Base-by-base conservation (phyloP, 30 jellyfish, hydroid and myxozoan species). In the Aurelia sp. region DNA sequence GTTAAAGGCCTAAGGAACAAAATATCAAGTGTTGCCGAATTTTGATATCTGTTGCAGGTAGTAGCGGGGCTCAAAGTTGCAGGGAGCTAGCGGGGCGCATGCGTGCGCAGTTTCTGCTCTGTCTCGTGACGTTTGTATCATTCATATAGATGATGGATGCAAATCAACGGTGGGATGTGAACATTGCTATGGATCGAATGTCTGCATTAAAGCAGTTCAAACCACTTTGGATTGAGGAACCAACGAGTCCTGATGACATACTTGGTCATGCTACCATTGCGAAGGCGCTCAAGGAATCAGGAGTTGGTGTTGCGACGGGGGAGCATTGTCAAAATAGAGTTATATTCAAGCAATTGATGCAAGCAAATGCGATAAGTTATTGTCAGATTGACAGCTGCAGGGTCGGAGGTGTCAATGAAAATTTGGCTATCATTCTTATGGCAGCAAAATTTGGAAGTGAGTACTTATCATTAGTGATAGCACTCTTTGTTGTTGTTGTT, bases 201-300 rank as follows among this genome's bases (percentile, higher is more conserved):
- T 66, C 81, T 6, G 89, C 65, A 13, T 71, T 89, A 27, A 53
- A 79, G 51, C 85, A 71, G 52, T 89, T 60, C 65, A 89, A 81
- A 64, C 97, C 97, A 16, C 78, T 89, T 4, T 89, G 97, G 97
- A 89, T 89, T 55, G 97, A 89, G 48, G 97, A 89, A 62, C 97
- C 97, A 6, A 89, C 97, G 6, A 63, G 92, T 51, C 97, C 97
- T 18, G 97, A 89, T 79, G 97, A 89, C 65, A 68, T 89, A n/a
- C 65, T 89, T 18, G 97, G 97, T 61, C 97, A 89, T 73, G 97
- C 97, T 51, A 66, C 86, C 66, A 89, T 89, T 22, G 92, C 92
- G 31, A 51, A 79, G 20, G 70, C 89, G 20, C 71, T 89, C 37
- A 67, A 74, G 50, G 92, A 71, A 41, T 21, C 65, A 0, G 89